Evolutionary conservation across 1,140 invertebrate species (phyloP), one percentile per base, ranked within the genome.

Genomic region (Pantala flavescens): DNA sequence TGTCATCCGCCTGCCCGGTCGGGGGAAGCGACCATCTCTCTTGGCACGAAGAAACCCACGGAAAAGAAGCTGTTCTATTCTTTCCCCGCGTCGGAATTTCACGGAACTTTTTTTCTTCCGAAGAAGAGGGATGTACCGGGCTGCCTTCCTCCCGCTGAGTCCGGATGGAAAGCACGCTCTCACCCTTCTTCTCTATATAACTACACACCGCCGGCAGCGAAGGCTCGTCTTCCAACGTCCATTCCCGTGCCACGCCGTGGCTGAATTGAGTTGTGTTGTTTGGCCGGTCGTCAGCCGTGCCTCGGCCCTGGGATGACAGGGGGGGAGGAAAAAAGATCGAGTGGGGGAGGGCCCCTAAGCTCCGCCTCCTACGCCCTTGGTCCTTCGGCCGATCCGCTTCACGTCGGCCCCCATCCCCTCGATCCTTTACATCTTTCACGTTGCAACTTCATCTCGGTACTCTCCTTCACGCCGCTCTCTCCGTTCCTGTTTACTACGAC

Each of bases 261-360:
- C 49, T 63, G 49, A 63, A 63, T 63, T 63, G 49, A 63, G 49
- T 63, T 63, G 49, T 63, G 49, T 63, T 63, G 49, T 63, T 63
- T 63, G 49, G 49, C 49, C 12, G 49, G 49, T 63, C 49, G 49
- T 63, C 49, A 63, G 49, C 49, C 3, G 49, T 63, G 49, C 49
- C 12, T 21, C 49, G 49, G 49, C 49, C 49, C 49, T 63, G 16
- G 49, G 49, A 63, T 63, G 49, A 63, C 49, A 63, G 49, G 49
- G 49, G n/a, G 49, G n/a, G 49, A 63, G 28, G 28, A 63, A 21
- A 21, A 63, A 21, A 63, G 49, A 63, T 63, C 5, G 12, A 63
- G 49, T 19, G 49, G 49, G 49, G n/a, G 49, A 63, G 49, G 49
- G 49, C 12, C 49, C 49, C 49, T 63, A 63, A 63, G 49, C 49